Percentiles rank a stretch among this genome's conserved stretches.
phyloP scores from a whole-genome alignment of 1,140 invertebrate species.

The Drosophila littoralis region DNA sequence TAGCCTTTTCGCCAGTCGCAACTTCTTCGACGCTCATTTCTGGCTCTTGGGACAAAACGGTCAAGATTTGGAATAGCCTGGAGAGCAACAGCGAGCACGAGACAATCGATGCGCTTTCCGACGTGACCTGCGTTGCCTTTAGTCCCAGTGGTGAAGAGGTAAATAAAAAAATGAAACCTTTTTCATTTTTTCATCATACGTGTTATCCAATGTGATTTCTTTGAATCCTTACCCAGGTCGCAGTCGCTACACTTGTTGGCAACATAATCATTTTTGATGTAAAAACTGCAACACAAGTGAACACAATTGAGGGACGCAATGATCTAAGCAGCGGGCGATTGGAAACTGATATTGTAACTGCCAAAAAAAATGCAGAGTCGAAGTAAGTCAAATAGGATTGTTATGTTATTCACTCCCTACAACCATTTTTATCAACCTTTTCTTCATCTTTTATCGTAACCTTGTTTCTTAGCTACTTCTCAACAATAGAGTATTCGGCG shows the following conservation, averaged over 20 bases:
- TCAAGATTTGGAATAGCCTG: slow-evolving; percentile 94
- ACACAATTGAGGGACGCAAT: slow-evolving; percentile 93
- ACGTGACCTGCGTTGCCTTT: slow-evolving; percentile 93
- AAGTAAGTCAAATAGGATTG: slow-evolving; percentile 87
- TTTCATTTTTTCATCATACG: no score
- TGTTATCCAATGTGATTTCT: neutral
- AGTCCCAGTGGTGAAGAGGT: slow-evolving; percentile 94
- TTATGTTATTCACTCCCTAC: no score
- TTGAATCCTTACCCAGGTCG: slow-evolving; percentile 86
- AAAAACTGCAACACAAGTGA: slow-evolving; percentile 89
- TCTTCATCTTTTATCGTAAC: no score
- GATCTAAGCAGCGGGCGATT: slow-evolving; percentile 94
- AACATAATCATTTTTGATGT: slow-evolving; percentile 94
- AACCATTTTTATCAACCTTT: no score
- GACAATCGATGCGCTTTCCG: slow-evolving; percentile 90
- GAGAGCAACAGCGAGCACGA: slow-evolving; percentile 93
- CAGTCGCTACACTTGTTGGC: slow-evolving; percentile 95
- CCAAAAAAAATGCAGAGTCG: slow-evolving; percentile 92
- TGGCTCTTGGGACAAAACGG: slow-evolving; percentile 97
- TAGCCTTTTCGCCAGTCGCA: slow-evolving; percentile 92
- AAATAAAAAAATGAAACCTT: slow-evolving; percentile 1
- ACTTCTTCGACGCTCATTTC: slow-evolving; percentile 92
- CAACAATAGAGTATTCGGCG: slow-evolving; percentile 94
- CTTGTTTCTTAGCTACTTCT: slow-evolving; percentile 90
- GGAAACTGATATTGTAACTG: slow-evolving; percentile 94